Percentiles rank a stretch among this genome's conserved stretches.
These are phyloP conservation scores for Aurelia aurita complex sp. Pacific DNA, from an alignment of 30 jellyfish, hydroid and myxozoan genomes.

Conservation along the genomic window DNA sequence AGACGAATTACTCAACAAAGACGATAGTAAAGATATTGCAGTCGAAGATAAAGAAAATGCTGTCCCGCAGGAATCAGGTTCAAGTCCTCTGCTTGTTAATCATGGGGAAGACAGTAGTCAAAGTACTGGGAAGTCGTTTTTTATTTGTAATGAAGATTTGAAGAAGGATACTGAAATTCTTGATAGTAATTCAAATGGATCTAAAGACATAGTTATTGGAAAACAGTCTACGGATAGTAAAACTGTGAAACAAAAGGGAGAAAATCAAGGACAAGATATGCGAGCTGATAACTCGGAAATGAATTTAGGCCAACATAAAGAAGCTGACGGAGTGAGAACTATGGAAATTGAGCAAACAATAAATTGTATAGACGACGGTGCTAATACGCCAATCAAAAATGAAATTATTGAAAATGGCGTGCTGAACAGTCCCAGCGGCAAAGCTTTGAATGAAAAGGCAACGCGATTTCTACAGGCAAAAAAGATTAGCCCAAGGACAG, in stretches of 20 bases:
- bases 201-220: neutral
- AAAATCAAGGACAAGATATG: neutral
- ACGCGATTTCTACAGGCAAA: neutral
- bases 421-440: neutral
- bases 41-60: neutral
- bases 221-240: too few relatives aligned
- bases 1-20: slow-evolving; percentile 29
- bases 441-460: neutral
- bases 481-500: neutral
- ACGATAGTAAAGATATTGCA: slow-evolving; percentile 16
- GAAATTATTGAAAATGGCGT: neutral
- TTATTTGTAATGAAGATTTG: neutral
- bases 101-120: neutral
- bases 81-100: slow-evolving; percentile 24
- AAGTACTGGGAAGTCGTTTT: neutral
- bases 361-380: neutral
- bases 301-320: neutral
- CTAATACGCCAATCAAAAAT: neutral
- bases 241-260: neutral
- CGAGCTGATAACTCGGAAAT: neutral
- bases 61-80: slow-evolving; percentile 27
- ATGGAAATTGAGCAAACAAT: neutral
- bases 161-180: neutral
- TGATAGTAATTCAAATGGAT: neutral
- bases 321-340: neutral